Conservation (phyloP, 35 echinoderm and acorn worm species). For the Stichopus chloronotus region DNA sequence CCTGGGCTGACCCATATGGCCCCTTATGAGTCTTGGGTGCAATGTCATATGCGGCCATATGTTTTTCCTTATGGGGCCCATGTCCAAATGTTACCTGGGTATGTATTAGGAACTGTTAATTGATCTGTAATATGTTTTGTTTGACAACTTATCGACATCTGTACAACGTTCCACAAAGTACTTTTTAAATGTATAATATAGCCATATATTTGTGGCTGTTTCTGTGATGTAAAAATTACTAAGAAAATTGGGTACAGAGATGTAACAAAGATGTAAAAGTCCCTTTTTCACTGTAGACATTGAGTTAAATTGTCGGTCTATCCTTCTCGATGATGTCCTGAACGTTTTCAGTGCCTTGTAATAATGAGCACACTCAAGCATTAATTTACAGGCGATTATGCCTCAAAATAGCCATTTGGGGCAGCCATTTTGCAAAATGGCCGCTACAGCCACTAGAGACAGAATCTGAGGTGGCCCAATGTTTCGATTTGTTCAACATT, state of each 20-base stretch:
- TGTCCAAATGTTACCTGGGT: background rate
- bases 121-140: background rate
- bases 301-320: background rate
- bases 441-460: background rate
- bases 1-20: background rate
- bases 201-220: background rate
- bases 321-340: background rate
- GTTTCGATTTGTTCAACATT: background rate
- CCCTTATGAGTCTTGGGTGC: background rate
- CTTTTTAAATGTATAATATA: background rate
- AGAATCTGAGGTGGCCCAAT: slow-evolving; percentile 12
- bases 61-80: background rate
- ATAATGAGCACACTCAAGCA: no score
- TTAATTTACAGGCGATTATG: no score
- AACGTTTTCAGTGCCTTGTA: background rate
- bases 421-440: no score
- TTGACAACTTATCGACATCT: background rate
- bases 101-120: background rate
- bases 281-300: background rate
- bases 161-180: background rate
- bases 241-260: no score
- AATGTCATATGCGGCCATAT: background rate
- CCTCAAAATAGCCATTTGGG: no score
- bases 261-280: no score
- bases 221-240: background rate